Evolutionary conservation across 2,888 invertebrate genomes (phyloP).

Genomic region (Lissonota sp.): DNA sequence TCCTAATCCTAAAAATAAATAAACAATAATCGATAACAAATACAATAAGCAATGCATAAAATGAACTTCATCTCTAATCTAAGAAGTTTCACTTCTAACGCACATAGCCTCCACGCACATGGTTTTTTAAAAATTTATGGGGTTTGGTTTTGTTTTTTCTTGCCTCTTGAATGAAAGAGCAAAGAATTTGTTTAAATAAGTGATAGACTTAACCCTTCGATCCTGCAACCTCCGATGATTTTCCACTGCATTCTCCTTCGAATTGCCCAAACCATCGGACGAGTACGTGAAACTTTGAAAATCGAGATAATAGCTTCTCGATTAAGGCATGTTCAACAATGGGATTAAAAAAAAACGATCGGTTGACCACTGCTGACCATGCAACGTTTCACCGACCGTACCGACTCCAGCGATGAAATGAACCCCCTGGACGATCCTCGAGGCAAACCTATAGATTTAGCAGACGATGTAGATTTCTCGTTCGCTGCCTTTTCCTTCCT

Average conservation of each 20-base stretch:
- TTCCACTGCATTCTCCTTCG: not conserved
- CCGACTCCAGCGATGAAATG: conserved; percentile 59
- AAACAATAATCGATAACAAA: no score
- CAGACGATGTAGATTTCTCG: conserved; percentile 21
- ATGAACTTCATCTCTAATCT: no score
- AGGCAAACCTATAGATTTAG: conserved; percentile 40
- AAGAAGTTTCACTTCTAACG: no score
- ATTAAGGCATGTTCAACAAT: conserved; percentile 82
- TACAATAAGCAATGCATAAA: no score
- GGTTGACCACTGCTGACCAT: conserved; percentile 82
- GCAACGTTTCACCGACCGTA: conserved; percentile 68
- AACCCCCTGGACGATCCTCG: conserved; percentile 49
- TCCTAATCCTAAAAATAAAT: no score
- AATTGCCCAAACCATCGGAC: not conserved
- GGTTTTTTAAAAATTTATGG: not conserved
- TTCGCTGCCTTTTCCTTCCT: conserved; percentile 13
- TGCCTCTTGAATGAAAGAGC: no score
- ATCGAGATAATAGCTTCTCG: conserved; percentile 79
- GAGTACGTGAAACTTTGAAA: conserved; percentile 54
- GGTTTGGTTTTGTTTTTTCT: not conserved
- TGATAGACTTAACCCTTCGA: no score
- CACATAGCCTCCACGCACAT: no score
- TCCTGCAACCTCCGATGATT: not conserved
- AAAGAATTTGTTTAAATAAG: no score
- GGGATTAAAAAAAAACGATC: conserved; percentile 81